Percentiles rank a stretch among this genome's conserved stretches.
phyloP scores from a whole-genome alignment of 1,140 invertebrate species.

The Drosophila nebulosa region DNA sequence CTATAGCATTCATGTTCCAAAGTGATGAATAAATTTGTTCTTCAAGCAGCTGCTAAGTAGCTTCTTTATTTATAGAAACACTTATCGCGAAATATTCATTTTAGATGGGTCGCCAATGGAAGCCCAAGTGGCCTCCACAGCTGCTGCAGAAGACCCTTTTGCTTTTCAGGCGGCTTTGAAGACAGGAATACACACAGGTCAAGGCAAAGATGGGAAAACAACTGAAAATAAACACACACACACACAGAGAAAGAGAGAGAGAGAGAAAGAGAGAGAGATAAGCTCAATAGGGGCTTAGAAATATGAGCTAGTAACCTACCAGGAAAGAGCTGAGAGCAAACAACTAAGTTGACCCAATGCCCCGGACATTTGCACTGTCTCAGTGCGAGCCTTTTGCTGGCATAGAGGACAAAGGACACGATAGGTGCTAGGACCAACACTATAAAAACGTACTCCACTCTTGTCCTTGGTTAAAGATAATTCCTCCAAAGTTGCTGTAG shows the following conservation, averaged over 20 bases:
- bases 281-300: background rate
- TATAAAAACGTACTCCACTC: slow-evolving; percentile 61
- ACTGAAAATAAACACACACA: slow-evolving; percentile 25
- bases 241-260: background rate
- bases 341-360: slow-evolving; percentile 66
- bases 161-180: slow-evolving; percentile 69
- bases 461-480: slow-evolving; percentile 22
- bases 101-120: slow-evolving; percentile 66
- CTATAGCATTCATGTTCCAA: background rate
- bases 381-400: slow-evolving; percentile 44
- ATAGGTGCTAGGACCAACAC: slow-evolving; percentile 62
- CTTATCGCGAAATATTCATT: background rate
- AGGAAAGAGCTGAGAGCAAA: slow-evolving; percentile 60
- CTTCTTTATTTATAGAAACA: slow-evolving; percentile 46
- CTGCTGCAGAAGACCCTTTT: slow-evolving; percentile 74
- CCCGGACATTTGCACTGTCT: slow-evolving; percentile 65
- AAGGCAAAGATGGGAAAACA: slow-evolving; percentile 76
- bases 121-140: slow-evolving; percentile 77
- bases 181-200: slow-evolving; percentile 61
- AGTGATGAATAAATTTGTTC: slow-evolving; percentile 36
- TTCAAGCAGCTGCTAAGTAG: slow-evolving; percentile 32
- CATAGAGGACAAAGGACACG: slow-evolving; percentile 66
- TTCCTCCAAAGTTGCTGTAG: slow-evolving; percentile 45
- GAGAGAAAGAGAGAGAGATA: background rate
- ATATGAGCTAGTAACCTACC: slow-evolving; percentile 34